Conservation (phyloP, 2,113 vertebrate genomes). For the Thunnus maccoyii region DNA sequence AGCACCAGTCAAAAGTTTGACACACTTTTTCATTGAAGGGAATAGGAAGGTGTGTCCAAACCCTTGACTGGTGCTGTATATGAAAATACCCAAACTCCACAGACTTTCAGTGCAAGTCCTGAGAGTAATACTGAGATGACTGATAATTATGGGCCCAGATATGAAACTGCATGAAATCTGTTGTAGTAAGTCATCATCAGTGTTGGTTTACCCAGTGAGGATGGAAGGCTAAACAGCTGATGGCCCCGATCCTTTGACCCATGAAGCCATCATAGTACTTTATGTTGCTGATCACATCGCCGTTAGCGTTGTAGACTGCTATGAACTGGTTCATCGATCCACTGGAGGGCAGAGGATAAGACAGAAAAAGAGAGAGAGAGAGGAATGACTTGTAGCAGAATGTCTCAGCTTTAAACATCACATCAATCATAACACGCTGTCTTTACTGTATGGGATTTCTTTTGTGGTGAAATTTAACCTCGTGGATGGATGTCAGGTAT, state of each 20-base stretch:
- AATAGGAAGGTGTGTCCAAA: too few species aligned
- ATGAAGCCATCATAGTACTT: constrained; percentile 99
- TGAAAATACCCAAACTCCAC: background rate
- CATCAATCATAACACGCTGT: background rate
- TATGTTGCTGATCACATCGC: constrained; percentile 97
- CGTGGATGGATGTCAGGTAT: background rate
- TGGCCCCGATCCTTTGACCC: constrained; percentile 97
- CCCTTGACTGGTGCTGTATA: too few species aligned
- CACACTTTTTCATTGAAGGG: too few species aligned
- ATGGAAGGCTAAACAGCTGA: constrained; percentile 99
- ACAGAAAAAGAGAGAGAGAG: background rate
- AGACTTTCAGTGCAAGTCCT: background rate
- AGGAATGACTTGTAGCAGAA: background rate
- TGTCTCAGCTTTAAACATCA: background rate
- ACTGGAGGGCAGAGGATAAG: constrained; percentile 75
- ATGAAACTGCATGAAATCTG: background rate
- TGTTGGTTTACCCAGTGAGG: constrained; percentile 92
- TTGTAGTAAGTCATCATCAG: background rate
- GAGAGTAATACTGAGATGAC: background rate
- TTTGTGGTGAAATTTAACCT: background rate
- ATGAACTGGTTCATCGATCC: constrained; percentile 99
- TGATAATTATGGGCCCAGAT: background rate
- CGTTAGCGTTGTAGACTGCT: constrained; percentile 92
- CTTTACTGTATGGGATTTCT: background rate
- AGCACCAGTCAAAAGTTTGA: too few species aligned